These are phyloP conservation scores for Elmis aenea DNA, from an alignment of 2,888 invertebrate species.

Conservation along the genomic window DNA sequence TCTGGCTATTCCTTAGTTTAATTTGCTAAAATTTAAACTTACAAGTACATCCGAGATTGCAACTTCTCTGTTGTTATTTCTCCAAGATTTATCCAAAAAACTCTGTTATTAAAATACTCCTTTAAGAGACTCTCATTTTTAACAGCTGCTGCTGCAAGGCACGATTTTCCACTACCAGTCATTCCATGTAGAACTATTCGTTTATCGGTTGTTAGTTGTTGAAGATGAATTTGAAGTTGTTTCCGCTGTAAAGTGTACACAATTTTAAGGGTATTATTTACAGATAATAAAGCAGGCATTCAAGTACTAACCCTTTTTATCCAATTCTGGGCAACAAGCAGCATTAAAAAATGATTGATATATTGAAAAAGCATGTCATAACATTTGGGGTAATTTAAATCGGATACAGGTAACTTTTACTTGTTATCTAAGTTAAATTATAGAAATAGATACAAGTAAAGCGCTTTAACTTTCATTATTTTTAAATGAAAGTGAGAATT, in stretches of 20 bases:
- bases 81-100: constrained; percentile 56
- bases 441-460: no score
- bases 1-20: no score
- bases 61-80: constrained; percentile 37
- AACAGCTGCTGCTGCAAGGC: constrained; percentile 58
- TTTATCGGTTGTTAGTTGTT: constrained; percentile 49
- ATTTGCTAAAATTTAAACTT: constrained; percentile 10
- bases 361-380: no score
- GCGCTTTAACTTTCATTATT: no score
- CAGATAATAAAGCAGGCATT: no score
- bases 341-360: constrained; percentile 8
- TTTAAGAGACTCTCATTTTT: constrained; percentile 50
- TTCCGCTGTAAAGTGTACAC: constrained; percentile 45
- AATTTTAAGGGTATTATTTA: no score
- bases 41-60: constrained; percentile 15
- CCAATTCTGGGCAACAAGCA: constrained; percentile 21
- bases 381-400: no score
- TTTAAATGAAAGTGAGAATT: no score
- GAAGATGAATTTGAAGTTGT: constrained; percentile 49
- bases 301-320: constrained; percentile 24
- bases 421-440: no score
- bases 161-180: constrained; percentile 72
- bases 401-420: no score
- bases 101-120: constrained; percentile 51
- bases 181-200: constrained; percentile 66